Percentiles rank a stretch among this genome's conserved stretches.
phyloP scores from a whole-genome alignment of 2,113 vertebrate genomes.

The Origma solitaria region DNA sequence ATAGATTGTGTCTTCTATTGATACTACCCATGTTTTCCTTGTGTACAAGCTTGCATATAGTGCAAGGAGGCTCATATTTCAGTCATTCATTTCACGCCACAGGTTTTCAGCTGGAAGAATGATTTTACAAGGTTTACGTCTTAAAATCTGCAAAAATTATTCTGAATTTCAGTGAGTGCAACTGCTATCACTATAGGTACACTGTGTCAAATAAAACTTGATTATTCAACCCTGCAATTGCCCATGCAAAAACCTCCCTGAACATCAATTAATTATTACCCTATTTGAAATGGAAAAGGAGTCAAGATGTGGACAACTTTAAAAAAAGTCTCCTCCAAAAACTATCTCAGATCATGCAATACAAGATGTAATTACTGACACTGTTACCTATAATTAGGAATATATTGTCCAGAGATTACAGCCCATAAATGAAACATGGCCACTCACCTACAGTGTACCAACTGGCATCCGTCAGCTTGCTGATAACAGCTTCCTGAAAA shows the following conservation, averaged over 20 bases:
- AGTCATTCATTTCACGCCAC: neutral
- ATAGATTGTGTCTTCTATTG: neutral
- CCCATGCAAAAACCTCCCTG: neutral
- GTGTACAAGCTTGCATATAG: neutral
- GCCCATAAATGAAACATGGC: neutral
- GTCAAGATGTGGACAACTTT: neutral
- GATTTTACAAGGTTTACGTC: neutral
- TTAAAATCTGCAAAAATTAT: neutral
- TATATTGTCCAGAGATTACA: neutral
- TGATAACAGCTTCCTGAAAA: slow-evolving; percentile 89
- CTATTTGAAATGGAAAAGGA: neutral
- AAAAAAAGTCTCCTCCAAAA: neutral
- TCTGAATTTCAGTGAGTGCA: neutral
- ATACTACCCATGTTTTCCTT: neutral
- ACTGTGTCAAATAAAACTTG: neutral
- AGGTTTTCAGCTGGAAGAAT: neutral
- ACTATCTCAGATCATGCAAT: neutral
- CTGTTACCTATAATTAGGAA: neutral
- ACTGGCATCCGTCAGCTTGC: slow-evolving; percentile 96
- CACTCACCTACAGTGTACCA: slow-evolving; percentile 98
- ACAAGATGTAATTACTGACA: neutral
- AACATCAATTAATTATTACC: neutral
- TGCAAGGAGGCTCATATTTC: neutral
- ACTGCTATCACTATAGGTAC: neutral
- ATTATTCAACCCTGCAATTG: neutral